Base-by-base conservation (phyloP, 2,888 invertebrate species). In the Arge pagana region DNA sequence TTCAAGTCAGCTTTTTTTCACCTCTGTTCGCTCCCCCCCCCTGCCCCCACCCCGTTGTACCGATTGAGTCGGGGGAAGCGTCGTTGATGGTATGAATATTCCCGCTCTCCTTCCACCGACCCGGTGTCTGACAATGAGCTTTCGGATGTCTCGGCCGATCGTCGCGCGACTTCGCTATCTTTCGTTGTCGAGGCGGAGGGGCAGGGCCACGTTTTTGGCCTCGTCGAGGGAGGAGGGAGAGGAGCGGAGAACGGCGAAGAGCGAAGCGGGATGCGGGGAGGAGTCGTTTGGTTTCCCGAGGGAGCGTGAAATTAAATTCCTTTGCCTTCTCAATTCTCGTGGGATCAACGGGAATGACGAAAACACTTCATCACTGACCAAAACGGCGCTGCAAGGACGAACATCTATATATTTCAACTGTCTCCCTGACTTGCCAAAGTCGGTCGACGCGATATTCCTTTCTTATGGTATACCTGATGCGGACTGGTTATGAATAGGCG, bases 251-350 rank as follows among this genome's bases (percentile, higher is more conserved):
- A 3, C 15, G 4, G 56, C 49, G 49, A 43, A 43, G 48, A 48
- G 41, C 45, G 48, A 52, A 42, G 56, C 52, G 55, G 48, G 50
- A 48, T 51, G 58, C 54, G 54, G 62, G 52, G 43, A 31, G 43
- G 55, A 64, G 60, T 57, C 58, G 63, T 63, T 63, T 64, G 60
- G 58, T 60, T 62, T 63, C 58, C 59, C 61, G 57, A 48, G 61
- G 60, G 63, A 66, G 62, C 66, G 65, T 64, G 64, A 68, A 68
- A 71, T 68, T 68, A 70, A 69, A 69, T 69, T 68, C 67, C 65
- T 64, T 54, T 52, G 52, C 57, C 55, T 53, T 54, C 50, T 52
- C 50, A 35, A 36, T 41, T 48, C 51, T 49, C 39, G 11, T 43
- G 50, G 50, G 50, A 50, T 50, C 50, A 50, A 30, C 50, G 8